phyloP scores from a whole-genome alignment of 2,888 invertebrate species.

The Eutolmus rufibarbis region DNA sequence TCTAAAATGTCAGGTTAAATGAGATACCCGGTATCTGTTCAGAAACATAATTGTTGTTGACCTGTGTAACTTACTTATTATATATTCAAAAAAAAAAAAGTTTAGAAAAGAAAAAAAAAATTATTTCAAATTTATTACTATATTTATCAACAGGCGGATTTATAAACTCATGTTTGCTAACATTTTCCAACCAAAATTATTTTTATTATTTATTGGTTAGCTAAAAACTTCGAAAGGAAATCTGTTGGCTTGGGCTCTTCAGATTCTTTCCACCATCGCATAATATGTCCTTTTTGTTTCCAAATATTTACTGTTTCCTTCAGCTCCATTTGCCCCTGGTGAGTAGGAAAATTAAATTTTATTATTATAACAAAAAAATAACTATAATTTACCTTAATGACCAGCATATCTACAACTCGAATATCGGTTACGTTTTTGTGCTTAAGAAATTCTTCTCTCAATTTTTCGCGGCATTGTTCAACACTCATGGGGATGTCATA shows the following conservation, averaged over 20 bases:
- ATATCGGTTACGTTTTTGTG: slow-evolving; percentile 83
- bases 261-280: slow-evolving; percentile 87
- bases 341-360: not conserved
- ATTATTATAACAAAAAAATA: not conserved
- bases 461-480: slow-evolving; percentile 72
- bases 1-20: too few species aligned
- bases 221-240: slow-evolving; percentile 89
- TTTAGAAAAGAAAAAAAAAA: not conserved
- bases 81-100: too few species aligned
- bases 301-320: slow-evolving; percentile 85
- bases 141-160: slow-evolving; percentile 15
- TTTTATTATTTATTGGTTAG: slow-evolving; percentile 62
- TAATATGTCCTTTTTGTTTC: slow-evolving; percentile 89
- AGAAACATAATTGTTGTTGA: too few species aligned
- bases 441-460: slow-evolving; percentile 80
- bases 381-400: slow-evolving; percentile 77
- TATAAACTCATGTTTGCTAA: slow-evolving; percentile 3
- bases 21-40: too few species aligned
- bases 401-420: slow-evolving; percentile 88
- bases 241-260: slow-evolving; percentile 85
- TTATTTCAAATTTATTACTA: slow-evolving; percentile 17
- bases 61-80: too few species aligned
- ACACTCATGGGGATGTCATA: slow-evolving; percentile 82
- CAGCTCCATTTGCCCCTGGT: slow-evolving; percentile 92
- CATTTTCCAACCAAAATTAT: not conserved